phyloP scores from a whole-genome alignment of 2,888 invertebrate genomes.

The Orthosia cruda region DNA sequence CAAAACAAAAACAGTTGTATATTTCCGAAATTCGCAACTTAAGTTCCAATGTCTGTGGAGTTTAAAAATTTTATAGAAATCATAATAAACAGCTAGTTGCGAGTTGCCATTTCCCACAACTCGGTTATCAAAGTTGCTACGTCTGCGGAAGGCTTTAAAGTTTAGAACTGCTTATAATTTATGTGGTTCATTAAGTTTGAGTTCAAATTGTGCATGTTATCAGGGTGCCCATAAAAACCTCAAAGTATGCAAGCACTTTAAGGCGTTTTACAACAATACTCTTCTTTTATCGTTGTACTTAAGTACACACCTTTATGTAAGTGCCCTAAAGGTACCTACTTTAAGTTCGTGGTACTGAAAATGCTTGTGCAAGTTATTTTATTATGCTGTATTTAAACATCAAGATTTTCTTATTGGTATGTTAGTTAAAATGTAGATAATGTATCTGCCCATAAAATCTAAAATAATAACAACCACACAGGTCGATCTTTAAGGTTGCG shows the following conservation, averaged over 20 bases:
- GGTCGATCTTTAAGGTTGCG: too few species aligned
- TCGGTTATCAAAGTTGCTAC: too few species aligned
- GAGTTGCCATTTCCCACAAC: too few species aligned
- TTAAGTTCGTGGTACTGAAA: not conserved
- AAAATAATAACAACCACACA: too few species aligned
- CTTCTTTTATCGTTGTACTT: conserved; percentile 55
- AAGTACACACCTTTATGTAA: conserved; percentile 22
- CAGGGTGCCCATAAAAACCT: conserved; percentile 38
- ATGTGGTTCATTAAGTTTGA: conserved; percentile 35
- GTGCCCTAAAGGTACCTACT: conserved; percentile 2
- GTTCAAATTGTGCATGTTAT: conserved; percentile 51
- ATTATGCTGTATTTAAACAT: not conserved
- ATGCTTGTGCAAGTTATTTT: not conserved
- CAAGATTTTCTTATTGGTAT: not conserved
- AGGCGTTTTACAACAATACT: conserved; percentile 58
- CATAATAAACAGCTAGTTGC: not conserved
- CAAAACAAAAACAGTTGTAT: too few species aligned
- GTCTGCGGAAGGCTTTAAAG: too few species aligned
- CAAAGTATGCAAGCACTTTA: conserved; percentile 49
- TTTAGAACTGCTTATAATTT: conserved; percentile 23
- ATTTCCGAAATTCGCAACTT: not conserved
- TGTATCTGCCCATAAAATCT: too few species aligned
- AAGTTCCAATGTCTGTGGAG: not conserved
- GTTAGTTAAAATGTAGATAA: too few species aligned
- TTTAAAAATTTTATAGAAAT: not conserved